Base-by-base conservation (phyloP, 1,140 invertebrate species). In the Drosophila yakuba region DNA sequence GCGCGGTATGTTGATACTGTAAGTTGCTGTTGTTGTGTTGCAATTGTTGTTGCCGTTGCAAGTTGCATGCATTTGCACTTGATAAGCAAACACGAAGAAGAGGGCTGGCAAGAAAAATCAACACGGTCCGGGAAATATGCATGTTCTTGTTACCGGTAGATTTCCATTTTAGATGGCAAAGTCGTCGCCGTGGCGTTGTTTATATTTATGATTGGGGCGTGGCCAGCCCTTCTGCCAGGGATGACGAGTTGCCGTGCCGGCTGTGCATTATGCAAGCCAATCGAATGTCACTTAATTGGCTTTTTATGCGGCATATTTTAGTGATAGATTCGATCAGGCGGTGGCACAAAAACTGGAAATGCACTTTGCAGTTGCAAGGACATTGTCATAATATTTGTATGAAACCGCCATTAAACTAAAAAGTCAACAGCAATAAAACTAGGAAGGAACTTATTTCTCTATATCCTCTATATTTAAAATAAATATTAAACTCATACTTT, bases 121-220 rank as follows among this genome's bases (percentile, higher is more conserved):
- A 88, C 83, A 88, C 83, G 81, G 76, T 75, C 66, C 75, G 78
- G 57, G 75, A 81, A 79, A 83, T 83, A 76, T 86, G 79, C 83
- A 88, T 86, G 74, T 88, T 50, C 75, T 88, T 88, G 81, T 76
- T 88, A 86, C 69, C 83, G 75, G 74, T 72, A 88, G 83, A 86
- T 86, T 86, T 83, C 71, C 83, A 86, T 82, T 86, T 86, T 86
- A 86, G 83, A 86, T 86, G 83, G 67, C 66, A 68, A 39, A 67
- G 51, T 66, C 61, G 59, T 54, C 39, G 57, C 38, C 58, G 56
- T 48, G 47, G 54, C 47, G 45, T 72, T 76, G 80, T 75, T 84
- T 61, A 58, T 81, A 73, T 56, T 78, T 80, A 74, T 81, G 82
- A 78, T 82, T 72, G 36, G 61, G 82, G 82, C 78, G 83, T 78